Evolutionary conservation across 2,113 vertebrate genomes (phyloP), one percentile per base, ranked within the genome.

Genomic region (Sitta europaea): DNA sequence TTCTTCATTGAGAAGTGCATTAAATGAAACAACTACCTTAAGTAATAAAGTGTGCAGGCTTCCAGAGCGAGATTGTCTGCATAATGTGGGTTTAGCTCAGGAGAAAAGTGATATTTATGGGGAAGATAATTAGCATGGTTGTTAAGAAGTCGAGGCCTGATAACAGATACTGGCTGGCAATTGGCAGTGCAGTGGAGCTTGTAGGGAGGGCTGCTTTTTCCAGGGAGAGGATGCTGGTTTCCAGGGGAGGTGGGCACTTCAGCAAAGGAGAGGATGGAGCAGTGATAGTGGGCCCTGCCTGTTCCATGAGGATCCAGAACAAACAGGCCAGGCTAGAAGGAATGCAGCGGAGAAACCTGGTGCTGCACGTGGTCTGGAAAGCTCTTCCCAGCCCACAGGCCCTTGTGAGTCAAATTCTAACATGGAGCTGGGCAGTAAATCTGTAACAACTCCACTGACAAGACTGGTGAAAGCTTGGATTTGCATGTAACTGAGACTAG

Each of bases 401-500:
- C 2, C 33, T 35, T 15, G 20, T 14, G 51, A 92, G 67, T 42
- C 71, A 76, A 88, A 73, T 86, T 57, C 62, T 88, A 12, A 20
- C 0, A 0, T 45, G 71, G 67, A 73, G 38, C 78, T n/a, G 58
- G 78, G 75, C 75, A 83, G 67, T 80, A 74, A 86, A 67, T 91
- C 75, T 90, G 79, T 51, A 95, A 59, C 76, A 36, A 51, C 79
- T 86, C 76, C 68, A 25, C 76, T 43, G 88, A 86, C 25, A 23
- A 54, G 72, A 70, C 79, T 80, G 75, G 79, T 62, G 55, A 90
- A 86, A 92, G 74, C 71, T 58, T 86, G 94, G 90, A 92, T 95
- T 97, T 92, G 67, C 72, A 31, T 77, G 86, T 96, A 93, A 97
- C 68, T 91, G 94, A 97, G 95, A 88, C 82, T 18, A 28, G 78